phyloP scores from a whole-genome alignment of 2,888 invertebrate species.

The Synanthedon formicaeformis region DNA sequence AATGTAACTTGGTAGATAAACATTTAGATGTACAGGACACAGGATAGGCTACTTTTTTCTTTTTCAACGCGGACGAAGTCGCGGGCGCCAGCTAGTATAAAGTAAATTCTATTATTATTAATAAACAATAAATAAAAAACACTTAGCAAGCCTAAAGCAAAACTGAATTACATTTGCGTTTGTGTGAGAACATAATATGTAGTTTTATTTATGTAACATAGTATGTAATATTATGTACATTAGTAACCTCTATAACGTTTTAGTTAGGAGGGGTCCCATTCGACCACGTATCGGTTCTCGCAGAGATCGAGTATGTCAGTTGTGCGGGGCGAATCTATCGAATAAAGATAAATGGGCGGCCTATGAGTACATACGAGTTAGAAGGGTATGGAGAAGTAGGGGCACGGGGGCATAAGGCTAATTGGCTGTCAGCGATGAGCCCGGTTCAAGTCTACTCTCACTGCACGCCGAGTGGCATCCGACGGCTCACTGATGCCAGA shows the following conservation, averaged over 20 bases:
- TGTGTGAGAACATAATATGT: no score
- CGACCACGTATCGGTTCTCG: constrained; percentile 20
- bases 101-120: no score
- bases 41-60: no score
- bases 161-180: no score
- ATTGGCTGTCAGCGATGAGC: constrained; percentile 65
- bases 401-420: constrained; percentile 37
- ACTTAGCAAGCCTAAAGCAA: no score
- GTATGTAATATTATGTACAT: no score
- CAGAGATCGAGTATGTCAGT: constrained; percentile 39
- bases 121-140: no score
- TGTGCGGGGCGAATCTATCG: constrained; percentile 43
- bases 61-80: no score
- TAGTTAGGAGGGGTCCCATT: constrained; percentile 14
- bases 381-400: constrained; percentile 12
- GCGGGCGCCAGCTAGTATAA: no score
- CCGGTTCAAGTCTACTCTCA: constrained; percentile 23
- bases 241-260: neutral
- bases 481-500: constrained; percentile 13
- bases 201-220: no score
- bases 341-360: constrained; percentile 60
- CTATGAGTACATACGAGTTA: constrained; percentile 31
- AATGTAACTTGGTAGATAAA: no score
- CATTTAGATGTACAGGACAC: no score
- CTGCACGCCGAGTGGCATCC: constrained; percentile 26